Base-by-base conservation (phyloP, 2,797 vertebrate genomes). In the Dryobates pubescens region DNA sequence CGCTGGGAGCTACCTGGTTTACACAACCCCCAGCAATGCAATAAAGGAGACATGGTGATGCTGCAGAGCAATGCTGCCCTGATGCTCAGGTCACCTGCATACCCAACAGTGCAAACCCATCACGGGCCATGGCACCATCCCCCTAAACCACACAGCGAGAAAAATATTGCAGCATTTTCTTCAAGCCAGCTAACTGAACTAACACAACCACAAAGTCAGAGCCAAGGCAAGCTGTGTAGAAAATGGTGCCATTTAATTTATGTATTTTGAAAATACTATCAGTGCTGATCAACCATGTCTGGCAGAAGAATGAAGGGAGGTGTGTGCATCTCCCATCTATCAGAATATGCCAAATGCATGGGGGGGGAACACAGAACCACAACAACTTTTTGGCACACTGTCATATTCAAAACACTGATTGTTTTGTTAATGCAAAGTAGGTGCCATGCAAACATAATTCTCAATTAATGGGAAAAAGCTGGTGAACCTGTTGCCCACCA, bases 401-500 rank as follows among this genome's bases (percentile, higher is more conserved):
- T 49, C 64, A 47, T 63, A 81, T 71, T 81, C 62, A 69, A 90
- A 85, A 90, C 87, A 94, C 75, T 77, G 82, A 95, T 72, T 88
- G 88, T 87, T 86, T 64, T 83, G 69, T 63, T 73, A 73, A 84
- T 79, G 80, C 79, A 90, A 82, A 84, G 72, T 38, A 92, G 70
- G 73, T 41, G 62, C 70, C 32, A 5, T 79, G 88, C 79, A 78
- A 94, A 92, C 43, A 32, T 12, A 68, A 70, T 81, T 88, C 76
- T 59, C 70, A 72, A 70, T 75, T 86, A 91, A 92, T 67, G 76
- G 79, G 83, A 30, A 90, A 92, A 94, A 95, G 63, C 88, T 78
- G 74, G 76, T 90, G 77, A 94, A 89, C 82, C 87, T 90, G 89
- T 74, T 90, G 87, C 79, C 86, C 86, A 85, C 74, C 84, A 80